Evolutionary conservation across 2,797 vertebrate species (phyloP), one percentile per base, ranked within the genome.

Genomic region (Pelobates cultripes): DNA sequence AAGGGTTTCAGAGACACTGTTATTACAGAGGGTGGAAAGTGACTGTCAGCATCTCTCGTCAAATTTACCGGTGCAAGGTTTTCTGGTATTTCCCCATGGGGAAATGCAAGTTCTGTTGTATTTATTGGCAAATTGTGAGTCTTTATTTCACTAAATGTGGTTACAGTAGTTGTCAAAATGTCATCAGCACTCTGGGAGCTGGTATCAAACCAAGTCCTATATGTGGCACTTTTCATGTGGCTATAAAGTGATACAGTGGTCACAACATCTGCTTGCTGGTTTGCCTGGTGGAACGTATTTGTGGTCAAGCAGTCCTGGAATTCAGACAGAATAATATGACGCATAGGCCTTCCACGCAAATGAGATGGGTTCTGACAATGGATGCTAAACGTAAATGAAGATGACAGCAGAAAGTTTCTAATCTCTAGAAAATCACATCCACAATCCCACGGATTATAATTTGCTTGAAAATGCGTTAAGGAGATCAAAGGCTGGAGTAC

Each of bases 391-490:
- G 88, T 87, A 88, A 92, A 6, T 44, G 87, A 83, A 86, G 91
- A 92, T 0, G 86, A 90, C 60, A 79, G 73, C 12, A 95, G 79
- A 90, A 91, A 93, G 55, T 89, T 89, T 15, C 83, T 88, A 75
- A 94, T 89, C 0, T 75, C 75, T 73, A 89, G 80, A 51, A 93
- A 85, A 88, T 84, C 90, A 86, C 90, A 94, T 83, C 86, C 91
- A 87, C 90, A 92, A 81, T 94, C 88, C 92, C 92, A 94, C 86
- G 92, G 92, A 87, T 93, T 93, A 70, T 88, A 90, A 86, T 88
- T 88, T 76, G 92, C 85, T 40, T 91, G 89, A 60, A 94, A 88
- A 73, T 88, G 88, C 85, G 79, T 92, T 90, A 94, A 79, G 87
- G 93, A 92, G 43, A 90, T 87, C 73, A 94, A 88, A 73, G 92